Evolutionary conservation across 2,113 vertebrate species (phyloP).

Genomic region (Cardinalis cardinalis): DNA sequence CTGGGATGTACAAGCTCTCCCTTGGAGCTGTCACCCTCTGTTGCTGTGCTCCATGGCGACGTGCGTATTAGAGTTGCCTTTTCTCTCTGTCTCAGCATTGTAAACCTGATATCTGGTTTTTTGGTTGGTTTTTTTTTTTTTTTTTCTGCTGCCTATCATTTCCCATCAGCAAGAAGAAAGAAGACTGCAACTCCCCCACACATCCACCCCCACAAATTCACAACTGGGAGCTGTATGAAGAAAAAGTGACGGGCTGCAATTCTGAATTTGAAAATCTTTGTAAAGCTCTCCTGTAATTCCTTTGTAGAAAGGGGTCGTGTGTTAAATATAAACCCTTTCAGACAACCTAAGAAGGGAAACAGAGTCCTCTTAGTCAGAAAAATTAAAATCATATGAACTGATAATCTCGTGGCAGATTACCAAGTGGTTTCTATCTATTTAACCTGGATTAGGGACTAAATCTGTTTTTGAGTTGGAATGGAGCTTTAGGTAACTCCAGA

Average conservation of each 20-base stretch:
- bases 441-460: neutral
- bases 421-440: neutral
- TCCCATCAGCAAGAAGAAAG: neutral
- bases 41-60: neutral
- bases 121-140: too few relatives aligned
- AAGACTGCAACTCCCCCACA: slow-evolving; percentile 8
- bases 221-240: neutral
- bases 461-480: neutral
- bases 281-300: neutral
- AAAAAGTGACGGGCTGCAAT: slow-evolving; percentile 11
- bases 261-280: neutral
- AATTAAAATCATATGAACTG: neutral
- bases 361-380: neutral
- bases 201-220: slow-evolving; percentile 10
- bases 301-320: neutral
- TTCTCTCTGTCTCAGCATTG: neutral
- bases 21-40: neutral
- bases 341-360: neutral
- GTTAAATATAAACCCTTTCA: slow-evolving; percentile 37
- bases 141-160: neutral
- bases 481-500: neutral
- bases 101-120: neutral
- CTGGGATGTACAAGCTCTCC: neutral
- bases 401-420: neutral
- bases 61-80: neutral